These are phyloP conservation scores for Rhagium mordax DNA, from an alignment of 2,888 invertebrate species.

Conservation along the genomic window DNA sequence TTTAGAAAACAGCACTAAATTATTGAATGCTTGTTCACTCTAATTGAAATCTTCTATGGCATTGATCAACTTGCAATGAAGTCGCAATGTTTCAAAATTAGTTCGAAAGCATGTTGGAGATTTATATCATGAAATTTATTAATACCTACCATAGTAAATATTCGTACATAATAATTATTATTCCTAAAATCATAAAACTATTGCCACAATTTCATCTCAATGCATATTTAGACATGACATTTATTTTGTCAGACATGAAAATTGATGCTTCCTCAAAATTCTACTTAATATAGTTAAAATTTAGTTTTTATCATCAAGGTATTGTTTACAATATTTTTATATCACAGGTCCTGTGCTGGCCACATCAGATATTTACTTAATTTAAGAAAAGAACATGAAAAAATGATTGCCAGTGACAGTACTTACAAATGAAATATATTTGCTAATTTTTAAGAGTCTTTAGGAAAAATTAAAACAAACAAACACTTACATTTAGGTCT, in stretches of 20 bases:
- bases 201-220: too few relatives aligned
- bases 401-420: background rate
- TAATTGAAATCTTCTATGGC: too few relatives aligned
- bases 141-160: too few relatives aligned
- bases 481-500: constrained; percentile 71
- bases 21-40: too few relatives aligned
- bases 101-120: too few relatives aligned
- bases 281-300: background rate
- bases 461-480: background rate
- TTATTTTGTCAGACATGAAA: background rate
- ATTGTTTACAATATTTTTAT: background rate
- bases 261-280: background rate
- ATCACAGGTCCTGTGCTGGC: background rate
- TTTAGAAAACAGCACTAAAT: too few relatives aligned
- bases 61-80: too few relatives aligned
- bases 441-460: background rate
- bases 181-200: too few relatives aligned
- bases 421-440: background rate
- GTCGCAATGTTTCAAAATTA: too few relatives aligned
- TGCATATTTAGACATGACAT: background rate
- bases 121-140: too few relatives aligned
- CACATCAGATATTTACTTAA: background rate
- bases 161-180: too few relatives aligned
- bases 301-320: background rate
- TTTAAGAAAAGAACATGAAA: background rate